Conservation (phyloP, 2,888 invertebrate genomes). For the Ptycholaimellus sp. region DNA sequence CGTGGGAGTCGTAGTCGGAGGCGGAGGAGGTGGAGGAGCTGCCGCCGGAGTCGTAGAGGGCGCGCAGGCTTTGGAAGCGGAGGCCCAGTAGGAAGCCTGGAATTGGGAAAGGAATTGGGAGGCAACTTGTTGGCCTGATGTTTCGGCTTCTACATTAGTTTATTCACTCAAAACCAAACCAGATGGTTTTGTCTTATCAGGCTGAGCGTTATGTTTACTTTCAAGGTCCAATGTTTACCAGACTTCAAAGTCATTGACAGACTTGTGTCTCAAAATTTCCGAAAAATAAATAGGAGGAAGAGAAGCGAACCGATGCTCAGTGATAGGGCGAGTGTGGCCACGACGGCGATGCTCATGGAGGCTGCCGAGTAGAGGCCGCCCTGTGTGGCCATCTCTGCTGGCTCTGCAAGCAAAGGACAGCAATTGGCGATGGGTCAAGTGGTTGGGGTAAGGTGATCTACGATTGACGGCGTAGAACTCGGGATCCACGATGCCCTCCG, state of each 20-base stretch:
- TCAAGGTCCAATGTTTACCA: no score
- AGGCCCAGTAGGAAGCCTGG: conserved; percentile 15
- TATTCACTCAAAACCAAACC: no score
- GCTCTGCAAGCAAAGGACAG: no score
- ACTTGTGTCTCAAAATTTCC: no score
- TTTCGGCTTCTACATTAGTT: no score
- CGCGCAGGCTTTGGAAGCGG: conserved; percentile 12
- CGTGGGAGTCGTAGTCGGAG: conserved; percentile 11
- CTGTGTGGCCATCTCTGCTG: background rate
- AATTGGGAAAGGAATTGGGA: conserved; percentile 2
- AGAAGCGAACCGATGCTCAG: conserved; percentile 13
- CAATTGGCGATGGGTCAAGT: no score
- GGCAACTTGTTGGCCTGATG: no score
- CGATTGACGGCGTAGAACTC: conserved; percentile 5
- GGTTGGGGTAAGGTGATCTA: no score
- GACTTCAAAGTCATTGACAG: no score
- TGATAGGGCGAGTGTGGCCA: conserved; percentile 12
- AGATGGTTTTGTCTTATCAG: no score
- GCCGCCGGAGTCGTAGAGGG: conserved; percentile 2
- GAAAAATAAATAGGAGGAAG: background rate
- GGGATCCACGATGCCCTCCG: conserved; percentile 10
- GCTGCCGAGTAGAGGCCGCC: conserved; percentile 3
- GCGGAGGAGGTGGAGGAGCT: conserved; percentile 7
- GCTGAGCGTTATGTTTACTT: no score
- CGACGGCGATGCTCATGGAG: conserved; percentile 10